Evolutionary conservation across 2,888 invertebrate genomes (phyloP).

Genomic region (Andricus quercusramuli): DNA sequence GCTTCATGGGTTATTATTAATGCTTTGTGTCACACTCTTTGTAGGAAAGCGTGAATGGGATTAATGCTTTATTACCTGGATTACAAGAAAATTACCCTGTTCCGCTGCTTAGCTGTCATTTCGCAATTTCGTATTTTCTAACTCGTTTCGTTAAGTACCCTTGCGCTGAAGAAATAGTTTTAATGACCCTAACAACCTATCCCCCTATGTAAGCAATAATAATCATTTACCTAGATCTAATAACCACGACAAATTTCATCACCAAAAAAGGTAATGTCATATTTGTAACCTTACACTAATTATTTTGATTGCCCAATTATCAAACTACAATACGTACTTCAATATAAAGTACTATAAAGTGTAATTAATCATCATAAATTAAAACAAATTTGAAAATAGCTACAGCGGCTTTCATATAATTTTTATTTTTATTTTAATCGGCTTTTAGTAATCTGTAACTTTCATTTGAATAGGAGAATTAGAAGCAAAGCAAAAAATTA

Average conservation of each 20-base stretch:
- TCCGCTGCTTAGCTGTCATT: constrained; percentile 5
- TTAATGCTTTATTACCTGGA: constrained; percentile 23
- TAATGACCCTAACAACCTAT: neutral
- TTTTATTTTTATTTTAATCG: too few relatives aligned
- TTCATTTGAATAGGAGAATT: too few relatives aligned
- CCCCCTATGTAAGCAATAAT: neutral
- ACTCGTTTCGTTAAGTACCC: constrained; percentile 7
- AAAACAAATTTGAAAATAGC: too few relatives aligned
- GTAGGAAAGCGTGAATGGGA: constrained; percentile 27
- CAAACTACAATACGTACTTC: too few relatives aligned
- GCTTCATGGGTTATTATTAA: neutral
- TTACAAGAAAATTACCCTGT: constrained; percentile 25
- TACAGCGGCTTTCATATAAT: too few relatives aligned
- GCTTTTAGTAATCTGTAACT: too few relatives aligned
- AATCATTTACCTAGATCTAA: neutral
- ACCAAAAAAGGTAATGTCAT: neutral
- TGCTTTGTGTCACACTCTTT: constrained; percentile 6
- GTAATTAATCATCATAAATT: too few relatives aligned
- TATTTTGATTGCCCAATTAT: too few relatives aligned
- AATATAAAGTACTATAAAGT: too few relatives aligned
- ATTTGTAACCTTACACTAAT: neutral
- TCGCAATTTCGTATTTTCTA: constrained; percentile 33
- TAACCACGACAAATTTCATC: neutral
- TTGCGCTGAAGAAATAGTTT: constrained; percentile 20
- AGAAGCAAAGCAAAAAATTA: too few relatives aligned